Base-by-base conservation (phyloP, 2,888 invertebrate genomes). In the Tinea trinotella region DNA sequence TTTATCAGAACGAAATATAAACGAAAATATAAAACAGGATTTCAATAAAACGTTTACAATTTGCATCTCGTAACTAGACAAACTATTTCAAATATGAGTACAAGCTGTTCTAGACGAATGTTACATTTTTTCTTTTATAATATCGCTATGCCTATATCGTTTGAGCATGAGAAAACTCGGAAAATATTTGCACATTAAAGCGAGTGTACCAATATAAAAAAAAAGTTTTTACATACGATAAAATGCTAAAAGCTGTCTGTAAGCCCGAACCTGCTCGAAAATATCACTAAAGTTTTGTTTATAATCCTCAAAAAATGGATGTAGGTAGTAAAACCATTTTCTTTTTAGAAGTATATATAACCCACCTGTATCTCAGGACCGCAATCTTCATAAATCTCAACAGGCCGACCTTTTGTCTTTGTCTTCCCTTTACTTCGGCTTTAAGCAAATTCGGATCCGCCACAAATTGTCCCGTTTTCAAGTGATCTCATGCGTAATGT, bases 311-410 rank as follows among this genome's bases (percentile, higher is more conserved):
- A 35, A 35, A 35, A 35, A 35, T 4, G 12, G 22, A 22, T 7
- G 7, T 22, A 22, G 22, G 22, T 7, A 3, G 3, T 22, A 22
- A 22, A 22, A 22, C 36, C 50, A 50, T 18, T 52, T 52, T 52
- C 30, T 7, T 50, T 50, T 22, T 10, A 4, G n/a, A 4, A 20
- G 49, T 49, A 49, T 18, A n/a, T n/a, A 5, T 49, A 54, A 44
- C 34, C 13, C 60, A 61, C 59, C 59, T 60, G 59, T 61, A 62
- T 57, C 19, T 9, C 3, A 61, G 59, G 60, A 60, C 68, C 74
- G 71, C 74, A 78, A 79, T 79, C 75, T 77, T 73, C 73, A 78
- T 79, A 79, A 79, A 79, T 80, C 77, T 75, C 68, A 61, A 62
- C 65, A 66, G 64, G 65, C 65, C 74, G 75, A 75, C 76, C 75